Conservation (phyloP, 2,888 invertebrate species). For the Aphelenchoides bicaudatus region DNA sequence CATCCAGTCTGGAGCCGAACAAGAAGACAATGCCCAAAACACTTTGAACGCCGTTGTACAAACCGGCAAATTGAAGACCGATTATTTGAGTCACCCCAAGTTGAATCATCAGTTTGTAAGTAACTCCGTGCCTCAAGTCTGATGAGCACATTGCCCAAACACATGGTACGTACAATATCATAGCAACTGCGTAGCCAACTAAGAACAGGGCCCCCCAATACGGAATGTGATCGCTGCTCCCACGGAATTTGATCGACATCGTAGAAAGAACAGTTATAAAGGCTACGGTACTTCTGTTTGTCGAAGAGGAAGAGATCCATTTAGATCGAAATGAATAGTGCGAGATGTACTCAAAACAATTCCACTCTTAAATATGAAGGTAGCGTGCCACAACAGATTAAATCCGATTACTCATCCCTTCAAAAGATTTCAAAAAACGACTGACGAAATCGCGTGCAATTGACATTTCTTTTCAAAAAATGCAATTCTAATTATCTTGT, state of each 20-base stretch:
- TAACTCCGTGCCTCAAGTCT: background rate
- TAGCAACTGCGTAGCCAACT: no score
- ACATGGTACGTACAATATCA: constrained; percentile 9
- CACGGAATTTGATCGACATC: constrained; percentile 22
- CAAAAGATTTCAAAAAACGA: no score
- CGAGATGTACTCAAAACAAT: no score
- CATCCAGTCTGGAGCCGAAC: constrained; percentile 15
- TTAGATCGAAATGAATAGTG: no score
- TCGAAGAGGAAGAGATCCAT: constrained; percentile 23
- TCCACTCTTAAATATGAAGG: no score
- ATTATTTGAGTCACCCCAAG: no score
- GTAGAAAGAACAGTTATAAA: constrained; percentile 24
- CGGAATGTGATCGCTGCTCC: constrained; percentile 20
- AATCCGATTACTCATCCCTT: no score
- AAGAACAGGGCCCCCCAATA: constrained; percentile 7
- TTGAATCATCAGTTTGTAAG: background rate
- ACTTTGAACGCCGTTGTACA: background rate
- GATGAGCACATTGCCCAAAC: no score
- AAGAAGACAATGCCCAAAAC: background rate
- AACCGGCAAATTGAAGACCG: background rate
- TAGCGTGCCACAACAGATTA: no score
- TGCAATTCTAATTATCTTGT: no score
- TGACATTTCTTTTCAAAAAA: no score
- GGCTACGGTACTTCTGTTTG: constrained; percentile 11
- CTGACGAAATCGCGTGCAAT: no score